These are phyloP conservation scores for Microcebus griseorufus DNA, from an alignment of 2,113 vertebrate species.

Conservation along the genomic window DNA sequence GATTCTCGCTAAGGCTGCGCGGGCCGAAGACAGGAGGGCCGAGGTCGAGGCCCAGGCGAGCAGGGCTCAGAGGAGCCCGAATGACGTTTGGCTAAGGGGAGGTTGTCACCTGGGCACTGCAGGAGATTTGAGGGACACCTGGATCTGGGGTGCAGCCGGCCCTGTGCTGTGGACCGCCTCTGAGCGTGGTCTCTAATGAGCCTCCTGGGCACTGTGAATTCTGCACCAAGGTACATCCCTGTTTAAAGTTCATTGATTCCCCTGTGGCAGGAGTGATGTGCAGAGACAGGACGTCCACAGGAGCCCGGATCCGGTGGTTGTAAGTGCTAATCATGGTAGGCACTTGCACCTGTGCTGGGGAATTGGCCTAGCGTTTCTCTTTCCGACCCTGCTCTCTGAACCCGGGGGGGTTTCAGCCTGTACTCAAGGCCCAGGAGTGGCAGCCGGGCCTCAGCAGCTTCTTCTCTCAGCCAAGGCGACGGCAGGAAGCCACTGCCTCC, in stretches of 20 bases:
- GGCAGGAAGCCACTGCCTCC: neutral
- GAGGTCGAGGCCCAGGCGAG: no score
- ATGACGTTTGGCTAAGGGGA: neutral
- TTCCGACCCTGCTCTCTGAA: neutral
- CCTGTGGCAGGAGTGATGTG: neutral
- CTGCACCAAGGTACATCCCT: neutral
- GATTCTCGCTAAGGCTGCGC: neutral
- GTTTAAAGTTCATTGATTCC: neutral
- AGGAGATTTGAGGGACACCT: neutral
- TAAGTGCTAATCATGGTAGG: neutral
- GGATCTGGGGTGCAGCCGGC: neutral
- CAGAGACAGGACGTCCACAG: neutral
- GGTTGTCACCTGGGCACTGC: no score
- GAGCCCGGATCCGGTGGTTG: neutral
- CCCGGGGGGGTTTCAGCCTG: neutral
- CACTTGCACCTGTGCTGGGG: no score
- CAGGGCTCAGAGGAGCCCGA: neutral
- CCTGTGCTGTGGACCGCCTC: neutral
- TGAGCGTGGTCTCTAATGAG: neutral
- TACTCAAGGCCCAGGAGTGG: neutral
- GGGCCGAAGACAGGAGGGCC: neutral
- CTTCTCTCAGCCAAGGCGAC: neutral
- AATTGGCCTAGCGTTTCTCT: neutral
- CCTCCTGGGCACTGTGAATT: neutral
- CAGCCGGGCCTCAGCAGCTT: neutral